Percentiles rank a stretch among this genome's conserved stretches.
phyloP scores from a whole-genome alignment of 2,113 vertebrate species.

The Genyomyrus donnyi region DNA sequence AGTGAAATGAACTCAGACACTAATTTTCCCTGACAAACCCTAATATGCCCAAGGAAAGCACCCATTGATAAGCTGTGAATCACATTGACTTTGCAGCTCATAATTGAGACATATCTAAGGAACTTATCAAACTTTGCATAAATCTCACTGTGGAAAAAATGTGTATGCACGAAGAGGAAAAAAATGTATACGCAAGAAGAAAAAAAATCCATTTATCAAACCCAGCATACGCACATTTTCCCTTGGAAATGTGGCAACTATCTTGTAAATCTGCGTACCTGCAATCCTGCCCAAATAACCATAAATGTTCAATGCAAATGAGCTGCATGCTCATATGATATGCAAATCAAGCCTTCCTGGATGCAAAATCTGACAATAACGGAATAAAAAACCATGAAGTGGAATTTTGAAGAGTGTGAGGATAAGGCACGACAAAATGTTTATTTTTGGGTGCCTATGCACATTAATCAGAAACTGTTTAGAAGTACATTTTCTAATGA shows the following conservation, averaged over 20 bases:
- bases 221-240: background rate
- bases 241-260: background rate
- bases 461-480: background rate
- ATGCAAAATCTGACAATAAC: background rate
- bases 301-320: background rate
- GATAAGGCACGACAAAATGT: background rate
- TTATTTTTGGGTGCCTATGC: background rate
- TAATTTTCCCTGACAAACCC: background rate
- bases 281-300: background rate
- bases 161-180: background rate
- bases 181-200: background rate
- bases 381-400: background rate
- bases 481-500: background rate
- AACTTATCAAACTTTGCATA: background rate
- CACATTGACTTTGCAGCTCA: background rate
- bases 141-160: background rate
- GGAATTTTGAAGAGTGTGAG: background rate
- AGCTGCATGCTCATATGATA: background rate
- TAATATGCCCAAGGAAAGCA: background rate
- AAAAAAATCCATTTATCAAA: background rate
- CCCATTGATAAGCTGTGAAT: background rate
- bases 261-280: background rate
- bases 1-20: background rate
- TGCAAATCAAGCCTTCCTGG: background rate
- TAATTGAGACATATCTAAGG: background rate